Conservation (phyloP, 2,888 invertebrate genomes). For the Apamea crenata region DNA sequence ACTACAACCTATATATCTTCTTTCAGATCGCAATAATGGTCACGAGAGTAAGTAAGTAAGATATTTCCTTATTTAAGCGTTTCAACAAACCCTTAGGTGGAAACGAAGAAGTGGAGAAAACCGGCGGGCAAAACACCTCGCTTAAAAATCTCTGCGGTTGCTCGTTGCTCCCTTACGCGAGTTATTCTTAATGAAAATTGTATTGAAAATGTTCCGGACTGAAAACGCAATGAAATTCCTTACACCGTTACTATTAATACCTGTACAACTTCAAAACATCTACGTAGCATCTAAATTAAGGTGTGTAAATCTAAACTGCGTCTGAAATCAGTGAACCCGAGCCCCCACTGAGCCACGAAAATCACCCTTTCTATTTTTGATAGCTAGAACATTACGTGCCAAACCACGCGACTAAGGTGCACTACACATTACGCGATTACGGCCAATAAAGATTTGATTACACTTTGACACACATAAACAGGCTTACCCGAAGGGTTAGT, state of each 20-base stretch:
- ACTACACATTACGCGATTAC: constrained; percentile 21
- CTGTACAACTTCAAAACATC: constrained; percentile 46
- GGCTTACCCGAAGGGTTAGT: background rate
- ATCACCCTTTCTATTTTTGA: constrained; percentile 59
- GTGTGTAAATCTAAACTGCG: constrained; percentile 44
- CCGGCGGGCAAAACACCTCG: too few species aligned
- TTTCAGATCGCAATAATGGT: background rate
- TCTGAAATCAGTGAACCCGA: constrained; percentile 50
- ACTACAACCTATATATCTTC: background rate
- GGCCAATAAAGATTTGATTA: constrained; percentile 21
- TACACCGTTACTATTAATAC: constrained; percentile 49
- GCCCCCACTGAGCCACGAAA: constrained; percentile 30
- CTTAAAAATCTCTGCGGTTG: background rate
- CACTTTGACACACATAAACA: background rate
- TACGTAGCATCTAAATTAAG: constrained; percentile 49
- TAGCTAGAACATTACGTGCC: constrained; percentile 53
- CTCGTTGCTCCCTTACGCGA: background rate
- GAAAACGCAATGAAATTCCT: constrained; percentile 38
- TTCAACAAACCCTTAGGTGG: background rate
- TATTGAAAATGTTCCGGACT: constrained; percentile 7
- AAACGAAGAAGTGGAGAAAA: background rate
- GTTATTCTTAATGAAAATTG: background rate
- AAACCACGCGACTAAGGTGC: constrained; percentile 37
- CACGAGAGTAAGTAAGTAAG: too few species aligned
- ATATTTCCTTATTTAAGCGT: background rate